A percentile compares a stretch with the other conserved stretches of the same genome.
Conservation (phyloP, 2,888 invertebrate genomes). For the Dichetophora obliterata region DNA sequence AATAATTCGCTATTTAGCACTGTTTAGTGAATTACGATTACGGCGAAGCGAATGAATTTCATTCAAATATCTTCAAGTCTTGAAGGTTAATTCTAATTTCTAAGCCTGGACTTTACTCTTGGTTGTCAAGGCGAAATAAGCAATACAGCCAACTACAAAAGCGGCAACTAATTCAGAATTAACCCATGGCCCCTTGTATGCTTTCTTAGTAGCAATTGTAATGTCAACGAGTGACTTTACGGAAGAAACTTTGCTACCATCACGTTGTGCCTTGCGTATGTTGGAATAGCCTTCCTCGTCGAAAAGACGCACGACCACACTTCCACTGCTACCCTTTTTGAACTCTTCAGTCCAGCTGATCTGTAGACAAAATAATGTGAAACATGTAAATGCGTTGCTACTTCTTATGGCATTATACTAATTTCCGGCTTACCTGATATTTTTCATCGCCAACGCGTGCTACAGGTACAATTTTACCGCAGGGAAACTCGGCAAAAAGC, state of each 20-base stretch:
- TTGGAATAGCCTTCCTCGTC: conserved; percentile 94
- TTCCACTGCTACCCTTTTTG: conserved; percentile 84
- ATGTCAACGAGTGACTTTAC: conserved; percentile 79
- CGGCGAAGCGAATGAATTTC: conserved; percentile 65
- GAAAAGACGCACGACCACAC: conserved; percentile 83
- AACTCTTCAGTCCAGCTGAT: conserved; percentile 95
- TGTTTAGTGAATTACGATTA: background rate
- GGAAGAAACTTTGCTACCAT: conserved; percentile 76
- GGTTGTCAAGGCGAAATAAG: conserved; percentile 88
- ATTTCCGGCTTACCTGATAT: conserved; percentile 88
- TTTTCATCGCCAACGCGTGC: conserved; percentile 82
- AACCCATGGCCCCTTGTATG: conserved; percentile 92
- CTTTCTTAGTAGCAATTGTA: conserved; percentile 79
- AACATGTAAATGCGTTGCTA: background rate
- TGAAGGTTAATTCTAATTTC: background rate
- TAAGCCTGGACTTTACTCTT: conserved; percentile 75
- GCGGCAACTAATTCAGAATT: conserved; percentile 93
- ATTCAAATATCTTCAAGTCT: conserved; percentile 55
- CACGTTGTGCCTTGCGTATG: conserved; percentile 84
- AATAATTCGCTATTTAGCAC: background rate
- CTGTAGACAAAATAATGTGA: conserved; percentile 69
- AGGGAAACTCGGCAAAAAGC: conserved; percentile 89
- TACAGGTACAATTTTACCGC: conserved; percentile 85
- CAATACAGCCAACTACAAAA: conserved; percentile 80
- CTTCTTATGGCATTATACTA: background rate